Evolutionary conservation across 2,113 vertebrate genomes (phyloP), one percentile per base, ranked within the genome.

Genomic region (Misgurnus anguillicaudatus): DNA sequence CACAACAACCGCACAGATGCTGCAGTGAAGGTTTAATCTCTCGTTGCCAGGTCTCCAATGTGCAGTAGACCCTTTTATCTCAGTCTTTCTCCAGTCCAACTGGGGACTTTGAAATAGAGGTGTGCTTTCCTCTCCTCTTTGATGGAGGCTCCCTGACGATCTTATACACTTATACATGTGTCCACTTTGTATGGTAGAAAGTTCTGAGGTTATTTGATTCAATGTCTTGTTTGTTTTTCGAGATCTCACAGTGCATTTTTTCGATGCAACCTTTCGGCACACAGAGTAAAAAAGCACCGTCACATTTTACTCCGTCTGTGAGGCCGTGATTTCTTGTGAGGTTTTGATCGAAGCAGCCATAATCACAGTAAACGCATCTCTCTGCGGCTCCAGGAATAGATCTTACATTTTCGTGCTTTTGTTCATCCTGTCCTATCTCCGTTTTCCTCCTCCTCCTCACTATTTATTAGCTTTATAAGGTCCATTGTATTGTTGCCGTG

Each of bases 401-500:
- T 86, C 74, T 80, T 75, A 67, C 78, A 77, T 81, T 87, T 83
- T 86, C 81, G 79, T 81, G 73, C 83, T 78, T 71, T 82, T 84
- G 81, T 74, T 72, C 72, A 75, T 60, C 68, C 78, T 62, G 2
- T 72, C 58, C 41, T 67, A 81, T 67, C 65, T 80, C 73, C 77
- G 45, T 77, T 63, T 86, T 80, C 78, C 31, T 45, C 80, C 79
- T 77, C 19, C 77, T 82, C 83, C 88, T 73, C 86, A 74, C 82
- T 78, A 53, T 70, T 88, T 92, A 90, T 91, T 91, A 91, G 87
- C 90, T 85, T 86, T 88, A 87, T 88, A 86, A 87, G 86, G 86
- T 86, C 87, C 73, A 86, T 90, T 91, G 87, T 92, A 83, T 67
- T 84, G 92, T 94, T 92, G 86, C 90, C 88, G 87, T 90, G 90